Percentiles rank a stretch among this genome's conserved stretches.
phyloP scores from a whole-genome alignment of 2,888 invertebrate species.

The Oligia fasciuncula region DNA sequence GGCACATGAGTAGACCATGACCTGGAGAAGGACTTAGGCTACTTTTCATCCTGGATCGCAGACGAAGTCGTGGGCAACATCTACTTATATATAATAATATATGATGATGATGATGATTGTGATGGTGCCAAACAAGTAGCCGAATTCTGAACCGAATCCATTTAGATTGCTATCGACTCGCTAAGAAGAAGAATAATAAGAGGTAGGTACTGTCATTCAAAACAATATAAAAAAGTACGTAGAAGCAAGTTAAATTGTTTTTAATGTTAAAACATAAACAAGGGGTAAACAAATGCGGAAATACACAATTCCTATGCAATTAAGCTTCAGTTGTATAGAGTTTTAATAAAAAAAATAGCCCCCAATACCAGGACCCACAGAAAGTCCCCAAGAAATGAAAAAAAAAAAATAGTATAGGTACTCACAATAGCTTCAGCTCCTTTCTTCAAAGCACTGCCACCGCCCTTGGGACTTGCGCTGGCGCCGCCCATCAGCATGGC shows the following conservation, averaged over 20 bases:
- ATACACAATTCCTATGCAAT: neutral
- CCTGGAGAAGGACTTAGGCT: too few species aligned
- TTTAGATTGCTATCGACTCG: too few species aligned
- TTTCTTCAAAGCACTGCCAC: constrained; percentile 54
- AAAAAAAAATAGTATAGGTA: constrained; percentile 23
- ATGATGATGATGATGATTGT: too few species aligned
- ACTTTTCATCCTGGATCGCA: too few species aligned
- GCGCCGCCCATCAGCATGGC: constrained; percentile 62
- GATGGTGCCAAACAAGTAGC: too few species aligned
- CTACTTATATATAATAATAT: neutral
- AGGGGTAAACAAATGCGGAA: neutral
- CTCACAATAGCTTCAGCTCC: constrained; percentile 65
- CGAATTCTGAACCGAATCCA: too few species aligned
- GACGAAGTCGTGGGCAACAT: too few species aligned
- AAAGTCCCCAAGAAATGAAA: neutral
- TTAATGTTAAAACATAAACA: neutral
- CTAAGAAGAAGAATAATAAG: neutral
- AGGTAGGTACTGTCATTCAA: too few species aligned
- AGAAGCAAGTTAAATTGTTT: neutral
- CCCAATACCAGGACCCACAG: neutral
- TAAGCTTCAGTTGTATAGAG: too few species aligned
- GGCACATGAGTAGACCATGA: too few species aligned
- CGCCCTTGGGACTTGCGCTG: constrained; percentile 62
- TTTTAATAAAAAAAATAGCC: too few species aligned
- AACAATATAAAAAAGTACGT: too few species aligned